Evolutionary conservation across 2,113 vertebrate species (phyloP), one percentile per base, ranked within the genome.

Genomic region (Oreochromis aureus): DNA sequence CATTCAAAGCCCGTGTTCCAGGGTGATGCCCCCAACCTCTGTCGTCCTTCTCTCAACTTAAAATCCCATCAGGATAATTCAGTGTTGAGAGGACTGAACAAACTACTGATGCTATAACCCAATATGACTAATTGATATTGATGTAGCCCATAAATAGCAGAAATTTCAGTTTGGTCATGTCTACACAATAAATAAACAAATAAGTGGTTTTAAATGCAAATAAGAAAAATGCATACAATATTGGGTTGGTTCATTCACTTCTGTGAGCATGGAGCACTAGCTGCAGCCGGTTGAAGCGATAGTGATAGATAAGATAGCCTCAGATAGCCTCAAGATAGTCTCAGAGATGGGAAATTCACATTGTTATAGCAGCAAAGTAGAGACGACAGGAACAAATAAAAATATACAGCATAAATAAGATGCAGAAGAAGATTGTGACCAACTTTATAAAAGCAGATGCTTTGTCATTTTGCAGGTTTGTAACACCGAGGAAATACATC

Each of bases 1-100:
- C 91, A 93, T 92, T 93, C 91, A 94, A 89, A 89, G 87, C 87
- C 83, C 84, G 59, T 83, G 81, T 93, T 94, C 82, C 84, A 84
- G 93, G 86, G 89, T 81, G 92, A 94, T 92, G 91, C 83, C 81
- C 94, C 90, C 22, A 87, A 87, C 81, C 88, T 85, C 79, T 89
- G 79, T 39, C 82, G 61, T 88, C 80, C 58, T 66, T 69, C 80
- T 32, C 82, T 61, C 55, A 76, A 85, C 78, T 73, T 48, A 24
- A 46, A 87, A 82, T 88, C 80, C 59, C 79, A 89, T 55, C 18
- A 82, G 32, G 46, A 58, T 55, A 71, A 71, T 86, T 90, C 83
- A 63, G 86, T 87, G 92, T 85, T 54, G 89, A 89, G 16, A 32
- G n/a, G 48, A 80, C 55, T 3, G 5, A 76, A 48, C 78, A 36